Evolutionary conservation across 2,797 vertebrate species (phyloP).

Genomic region (Fratercula arctica): DNA sequence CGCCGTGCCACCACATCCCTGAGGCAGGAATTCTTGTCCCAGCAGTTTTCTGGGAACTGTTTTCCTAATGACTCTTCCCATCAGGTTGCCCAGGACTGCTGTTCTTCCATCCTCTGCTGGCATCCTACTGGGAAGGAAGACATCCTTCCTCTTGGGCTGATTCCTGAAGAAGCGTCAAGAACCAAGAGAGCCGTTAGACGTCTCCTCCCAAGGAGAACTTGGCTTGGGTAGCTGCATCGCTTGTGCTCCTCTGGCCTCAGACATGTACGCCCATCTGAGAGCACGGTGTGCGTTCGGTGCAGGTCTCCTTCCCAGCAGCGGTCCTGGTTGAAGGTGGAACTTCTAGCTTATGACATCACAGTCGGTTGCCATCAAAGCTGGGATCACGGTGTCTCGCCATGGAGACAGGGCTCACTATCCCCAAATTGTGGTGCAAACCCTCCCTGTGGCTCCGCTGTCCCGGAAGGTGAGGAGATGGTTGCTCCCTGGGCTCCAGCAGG

Average conservation of each 20-base stretch:
- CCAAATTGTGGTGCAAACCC: fast-evolving
- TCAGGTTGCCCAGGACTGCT: neutral
- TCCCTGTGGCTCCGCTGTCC: neutral
- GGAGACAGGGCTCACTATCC: neutral
- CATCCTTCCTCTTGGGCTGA: neutral
- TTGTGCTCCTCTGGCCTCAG: neutral
- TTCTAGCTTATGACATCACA: neutral
- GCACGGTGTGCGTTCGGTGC: fast-evolving
- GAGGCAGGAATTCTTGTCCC: neutral
- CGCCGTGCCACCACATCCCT: neutral
- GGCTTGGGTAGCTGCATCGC: fast-evolving
- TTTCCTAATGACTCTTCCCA: neutral
- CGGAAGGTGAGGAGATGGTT: neutral
- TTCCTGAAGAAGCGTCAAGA: neutral
- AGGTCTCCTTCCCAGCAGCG: neutral
- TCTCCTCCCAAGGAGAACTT: neutral
- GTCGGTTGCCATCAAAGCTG: neutral
- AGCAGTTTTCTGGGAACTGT: neutral
- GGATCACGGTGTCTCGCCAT: neutral
- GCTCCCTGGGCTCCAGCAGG: neutral
- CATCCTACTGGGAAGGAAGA: neutral
- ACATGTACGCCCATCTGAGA: fast-evolving
- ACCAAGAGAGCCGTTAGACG: neutral
- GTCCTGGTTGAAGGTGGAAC: neutral
- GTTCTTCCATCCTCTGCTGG: neutral